Percentiles rank a stretch among this genome's conserved stretches.
Conservation (phyloP, 2,888 invertebrate genomes). For the Corythucha ciliata region DNA sequence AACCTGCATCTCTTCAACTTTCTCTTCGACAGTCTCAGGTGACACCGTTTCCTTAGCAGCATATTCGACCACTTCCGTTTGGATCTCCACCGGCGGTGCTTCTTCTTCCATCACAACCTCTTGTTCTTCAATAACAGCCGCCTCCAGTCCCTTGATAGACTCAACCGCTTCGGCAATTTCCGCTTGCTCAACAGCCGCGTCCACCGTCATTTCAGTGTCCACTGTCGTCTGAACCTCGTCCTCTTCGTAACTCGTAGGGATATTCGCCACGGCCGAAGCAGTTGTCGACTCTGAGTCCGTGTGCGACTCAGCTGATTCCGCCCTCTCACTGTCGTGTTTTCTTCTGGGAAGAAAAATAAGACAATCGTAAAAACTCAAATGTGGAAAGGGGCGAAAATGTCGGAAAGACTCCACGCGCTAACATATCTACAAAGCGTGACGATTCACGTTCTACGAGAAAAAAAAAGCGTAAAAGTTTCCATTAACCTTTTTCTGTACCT, state of each 20-base stretch:
- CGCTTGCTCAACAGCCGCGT: slow-evolving; percentile 5
- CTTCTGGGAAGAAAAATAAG: slow-evolving; percentile 7
- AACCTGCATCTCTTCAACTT: background rate
- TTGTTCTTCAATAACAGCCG: background rate
- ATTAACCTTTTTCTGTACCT: slow-evolving; percentile 27
- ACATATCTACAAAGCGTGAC: too few relatives aligned
- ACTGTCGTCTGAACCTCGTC: slow-evolving; percentile 5
- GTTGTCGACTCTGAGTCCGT: slow-evolving; percentile 11
- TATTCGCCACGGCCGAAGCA: background rate
- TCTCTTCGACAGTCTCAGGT: background rate
- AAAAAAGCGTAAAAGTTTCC: slow-evolving; percentile 2
- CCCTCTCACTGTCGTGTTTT: background rate
- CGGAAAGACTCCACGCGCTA: too few relatives aligned
- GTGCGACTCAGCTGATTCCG: slow-evolving; percentile 15
- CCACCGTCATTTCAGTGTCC: background rate
- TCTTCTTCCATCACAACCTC: background rate
- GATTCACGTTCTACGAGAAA: too few relatives aligned
- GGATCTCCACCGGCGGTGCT: background rate
- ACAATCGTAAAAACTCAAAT: too few relatives aligned
- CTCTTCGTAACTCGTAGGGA: background rate
- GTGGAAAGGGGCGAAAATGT: too few relatives aligned
- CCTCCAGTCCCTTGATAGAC: slow-evolving; percentile 4
- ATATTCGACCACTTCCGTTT: background rate
- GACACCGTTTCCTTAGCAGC: background rate
- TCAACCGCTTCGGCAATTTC: slow-evolving; percentile 10